phyloP scores from a whole-genome alignment of 2,888 invertebrate genomes.

The Eulithis testata region DNA sequence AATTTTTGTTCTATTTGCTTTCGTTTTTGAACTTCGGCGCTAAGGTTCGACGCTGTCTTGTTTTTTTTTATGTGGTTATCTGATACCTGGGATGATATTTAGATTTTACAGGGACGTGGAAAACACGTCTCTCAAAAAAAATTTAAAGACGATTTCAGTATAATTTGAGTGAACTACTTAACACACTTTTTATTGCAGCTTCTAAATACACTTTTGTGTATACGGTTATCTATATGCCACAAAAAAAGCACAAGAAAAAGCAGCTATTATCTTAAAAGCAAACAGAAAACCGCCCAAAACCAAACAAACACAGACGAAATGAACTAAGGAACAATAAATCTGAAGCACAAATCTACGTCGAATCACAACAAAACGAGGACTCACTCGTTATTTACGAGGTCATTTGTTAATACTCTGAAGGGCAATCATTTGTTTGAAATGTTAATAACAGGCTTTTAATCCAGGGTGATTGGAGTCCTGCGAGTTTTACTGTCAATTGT shows the following conservation, averaged over 20 bases:
- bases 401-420: slow-evolving; percentile 57
- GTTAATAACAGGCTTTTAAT: slow-evolving; percentile 40
- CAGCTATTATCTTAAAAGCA: slow-evolving; percentile 9
- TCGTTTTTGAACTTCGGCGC: slow-evolving; percentile 1
- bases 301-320: slow-evolving; percentile 7
- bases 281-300: background rate
- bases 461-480: slow-evolving; percentile 10
- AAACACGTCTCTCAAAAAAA: no score
- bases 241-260: slow-evolving; percentile 8
- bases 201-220: no score
- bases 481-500: background rate
- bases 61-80: background rate
- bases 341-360: slow-evolving; percentile 47
- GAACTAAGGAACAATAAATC: slow-evolving; percentile 29
- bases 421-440: slow-evolving; percentile 54
- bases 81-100: no score
- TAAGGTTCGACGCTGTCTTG: background rate
- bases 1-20: slow-evolving; percentile 13
- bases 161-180: no score
- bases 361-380: slow-evolving; percentile 44
- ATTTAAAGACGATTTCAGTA: no score
- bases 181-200: no score
- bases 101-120: no score
- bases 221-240: background rate
- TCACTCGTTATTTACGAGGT: slow-evolving; percentile 51